Percentiles rank a stretch among this genome's conserved stretches.
Conservation (phyloP, 92 coral and sea anemone genomes). For the Parazoanthus darwini region DNA sequence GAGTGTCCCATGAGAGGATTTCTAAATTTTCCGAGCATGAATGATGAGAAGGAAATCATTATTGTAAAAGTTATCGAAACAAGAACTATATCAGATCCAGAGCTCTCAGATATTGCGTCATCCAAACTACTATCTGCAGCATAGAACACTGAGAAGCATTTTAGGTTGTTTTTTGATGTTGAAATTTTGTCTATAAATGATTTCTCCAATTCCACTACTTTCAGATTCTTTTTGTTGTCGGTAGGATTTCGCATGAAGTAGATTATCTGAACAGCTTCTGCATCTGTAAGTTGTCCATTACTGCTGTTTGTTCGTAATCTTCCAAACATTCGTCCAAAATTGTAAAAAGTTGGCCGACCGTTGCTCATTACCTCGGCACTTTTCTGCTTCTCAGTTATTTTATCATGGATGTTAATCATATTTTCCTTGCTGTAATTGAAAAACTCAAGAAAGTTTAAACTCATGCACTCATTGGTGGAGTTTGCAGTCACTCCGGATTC, state of each 20-base stretch:
- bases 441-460: conserved; percentile 42
- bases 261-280: conserved; percentile 44
- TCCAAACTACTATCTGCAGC: conserved; percentile 68
- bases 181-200: conserved; percentile 35
- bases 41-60: conserved; percentile 70
- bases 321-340: conserved; percentile 54
- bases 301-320: conserved; percentile 24
- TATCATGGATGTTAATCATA: conserved; percentile 24
- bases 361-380: conserved; percentile 51
- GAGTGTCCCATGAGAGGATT: conserved; percentile 73
- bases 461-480: conserved; percentile 15
- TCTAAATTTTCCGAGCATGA: conserved; percentile 62
- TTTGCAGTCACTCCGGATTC: conserved; percentile 21
- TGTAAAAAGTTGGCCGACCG: conserved; percentile 48
- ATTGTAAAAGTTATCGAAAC: conserved; percentile 65
- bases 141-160: conserved; percentile 51
- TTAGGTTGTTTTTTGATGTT: conserved; percentile 36
- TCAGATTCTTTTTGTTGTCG: conserved; percentile 29
- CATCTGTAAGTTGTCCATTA: conserved; percentile 37
- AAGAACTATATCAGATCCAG: conserved; percentile 60
- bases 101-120: conserved; percentile 75
- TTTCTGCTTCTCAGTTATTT: conserved; percentile 27
- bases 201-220: conserved; percentile 56
- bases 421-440: conserved; percentile 37
- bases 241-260: conserved; percentile 50